Percentiles rank a stretch among this genome's conserved stretches.
Conservation (phyloP, 1,140 invertebrate species). For the Drosophila athabasca region DNA sequence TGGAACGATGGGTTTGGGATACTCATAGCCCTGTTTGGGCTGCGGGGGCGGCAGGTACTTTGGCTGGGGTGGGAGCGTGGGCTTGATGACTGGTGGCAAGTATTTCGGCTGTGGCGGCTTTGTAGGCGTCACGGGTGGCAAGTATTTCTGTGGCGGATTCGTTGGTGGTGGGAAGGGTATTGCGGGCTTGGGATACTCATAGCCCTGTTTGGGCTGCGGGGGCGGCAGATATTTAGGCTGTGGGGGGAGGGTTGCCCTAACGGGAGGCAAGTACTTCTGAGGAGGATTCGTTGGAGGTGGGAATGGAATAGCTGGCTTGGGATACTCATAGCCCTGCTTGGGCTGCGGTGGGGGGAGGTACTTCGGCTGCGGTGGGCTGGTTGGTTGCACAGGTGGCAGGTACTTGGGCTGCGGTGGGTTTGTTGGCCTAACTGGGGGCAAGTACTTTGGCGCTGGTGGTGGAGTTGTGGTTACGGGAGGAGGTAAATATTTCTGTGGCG, state of each 20-base stretch:
- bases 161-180: constrained; percentile 56
- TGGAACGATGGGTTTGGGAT: constrained; percentile 60
- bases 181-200: constrained; percentile 58
- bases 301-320: constrained; percentile 65
- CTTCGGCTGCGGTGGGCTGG: constrained; percentile 47
- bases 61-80: constrained; percentile 43
- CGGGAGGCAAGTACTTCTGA: constrained; percentile 34
- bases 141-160: constrained; percentile 38
- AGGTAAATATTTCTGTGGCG: constrained; percentile 30
- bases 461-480: constrained; percentile 17
- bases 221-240: constrained; percentile 57
- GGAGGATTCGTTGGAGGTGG: constrained; percentile 42
- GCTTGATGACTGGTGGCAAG: constrained; percentile 27
- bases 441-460: constrained; percentile 27
- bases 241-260: constrained; percentile 16
- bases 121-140: constrained; percentile 42
- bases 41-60: constrained; percentile 33
- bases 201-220: constrained; percentile 46
- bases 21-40: constrained; percentile 47
- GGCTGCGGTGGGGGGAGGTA: constrained; percentile 44
- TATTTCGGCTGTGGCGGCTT: constrained; percentile 13
- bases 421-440: constrained; percentile 47
- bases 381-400: constrained; percentile 41
- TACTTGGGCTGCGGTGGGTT: constrained; percentile 52
- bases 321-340: constrained; percentile 59